Conservation (phyloP, 2,113 vertebrate species). For the Casuarius casuarius region DNA sequence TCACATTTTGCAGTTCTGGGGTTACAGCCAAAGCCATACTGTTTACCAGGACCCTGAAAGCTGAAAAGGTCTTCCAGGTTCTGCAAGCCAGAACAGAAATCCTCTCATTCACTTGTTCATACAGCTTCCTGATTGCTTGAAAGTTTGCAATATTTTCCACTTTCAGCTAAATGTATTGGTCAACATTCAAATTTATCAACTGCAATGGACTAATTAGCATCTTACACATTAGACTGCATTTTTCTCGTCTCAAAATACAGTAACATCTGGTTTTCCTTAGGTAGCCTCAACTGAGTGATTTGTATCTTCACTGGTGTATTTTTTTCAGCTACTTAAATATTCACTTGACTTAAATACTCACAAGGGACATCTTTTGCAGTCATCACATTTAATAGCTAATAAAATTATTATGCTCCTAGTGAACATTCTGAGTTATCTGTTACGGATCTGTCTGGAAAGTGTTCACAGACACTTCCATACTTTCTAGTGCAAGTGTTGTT, state of each 20-base stretch:
- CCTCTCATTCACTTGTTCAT: background rate
- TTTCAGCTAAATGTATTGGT: background rate
- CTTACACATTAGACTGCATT: background rate
- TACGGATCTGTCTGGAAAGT: background rate
- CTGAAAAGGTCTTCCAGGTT: background rate
- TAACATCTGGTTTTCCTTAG: background rate
- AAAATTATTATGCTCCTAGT: background rate
- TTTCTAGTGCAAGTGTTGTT: background rate
- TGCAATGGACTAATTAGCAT: background rate
- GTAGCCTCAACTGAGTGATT: background rate
- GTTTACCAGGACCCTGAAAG: background rate
- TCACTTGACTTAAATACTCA: background rate
- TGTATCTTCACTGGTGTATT: background rate
- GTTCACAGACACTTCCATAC: background rate
- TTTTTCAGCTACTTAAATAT: background rate
- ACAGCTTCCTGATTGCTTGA: background rate
- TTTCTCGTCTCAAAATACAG: background rate
- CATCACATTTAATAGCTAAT: background rate
- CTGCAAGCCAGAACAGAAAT: fast-evolving
- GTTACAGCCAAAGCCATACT: background rate
- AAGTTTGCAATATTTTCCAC: background rate
- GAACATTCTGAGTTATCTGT: background rate
- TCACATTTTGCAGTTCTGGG: background rate
- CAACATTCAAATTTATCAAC: background rate
- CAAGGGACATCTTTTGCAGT: background rate